These are phyloP conservation scores for Mormoops blainvillei DNA, from an alignment of 2,113 vertebrate species.

Conservation along the genomic window DNA sequence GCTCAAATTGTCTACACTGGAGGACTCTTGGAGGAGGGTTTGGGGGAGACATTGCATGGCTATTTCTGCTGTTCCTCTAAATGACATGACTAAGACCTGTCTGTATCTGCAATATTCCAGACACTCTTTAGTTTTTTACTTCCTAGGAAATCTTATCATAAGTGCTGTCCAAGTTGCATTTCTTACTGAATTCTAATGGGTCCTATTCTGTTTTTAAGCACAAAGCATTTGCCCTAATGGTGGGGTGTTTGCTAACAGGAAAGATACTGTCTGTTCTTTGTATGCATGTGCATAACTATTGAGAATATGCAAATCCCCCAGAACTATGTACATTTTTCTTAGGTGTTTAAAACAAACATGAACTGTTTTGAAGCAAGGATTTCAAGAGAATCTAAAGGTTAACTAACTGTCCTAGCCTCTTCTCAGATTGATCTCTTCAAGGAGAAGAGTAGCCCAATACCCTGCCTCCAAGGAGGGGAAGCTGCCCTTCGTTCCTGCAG, in stretches of 20 bases:
- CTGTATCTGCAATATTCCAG: neutral
- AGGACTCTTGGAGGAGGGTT: neutral
- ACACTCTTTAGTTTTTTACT: neutral
- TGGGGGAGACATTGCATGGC: rapidly evolving
- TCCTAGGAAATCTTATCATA: neutral
- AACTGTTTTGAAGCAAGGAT: neutral
- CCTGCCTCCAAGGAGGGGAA: neutral
- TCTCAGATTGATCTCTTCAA: neutral
- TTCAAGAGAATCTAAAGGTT: neutral
- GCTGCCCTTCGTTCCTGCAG: neutral
- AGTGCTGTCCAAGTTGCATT: neutral
- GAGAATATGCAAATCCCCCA: neutral
- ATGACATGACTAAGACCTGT: neutral
- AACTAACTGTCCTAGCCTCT: neutral
- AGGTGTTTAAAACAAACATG: neutral
- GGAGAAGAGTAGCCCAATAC: neutral
- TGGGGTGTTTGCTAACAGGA: neutral
- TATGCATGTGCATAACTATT: neutral
- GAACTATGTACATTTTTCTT: neutral
- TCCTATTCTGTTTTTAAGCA: neutral
- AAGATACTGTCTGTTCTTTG: neutral
- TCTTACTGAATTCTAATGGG: neutral
- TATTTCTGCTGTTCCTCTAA: neutral
- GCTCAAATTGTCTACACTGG: rapidly evolving
- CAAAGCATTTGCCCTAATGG: neutral